Base-by-base conservation (phyloP, 2,888 invertebrate genomes). In the Lasioglossum leucozonium region DNA sequence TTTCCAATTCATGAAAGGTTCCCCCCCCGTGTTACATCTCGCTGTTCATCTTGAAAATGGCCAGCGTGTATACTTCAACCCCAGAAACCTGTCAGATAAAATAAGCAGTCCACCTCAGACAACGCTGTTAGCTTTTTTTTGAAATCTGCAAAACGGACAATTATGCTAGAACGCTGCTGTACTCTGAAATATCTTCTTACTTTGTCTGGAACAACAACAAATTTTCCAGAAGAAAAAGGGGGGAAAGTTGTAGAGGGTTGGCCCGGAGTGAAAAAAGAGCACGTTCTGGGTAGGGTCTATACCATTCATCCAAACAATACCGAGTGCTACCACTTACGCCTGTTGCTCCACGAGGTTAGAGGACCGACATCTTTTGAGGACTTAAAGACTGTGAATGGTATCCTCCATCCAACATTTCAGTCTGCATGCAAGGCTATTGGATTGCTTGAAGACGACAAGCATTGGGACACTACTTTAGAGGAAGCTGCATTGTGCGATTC, bases 111-210 rank as follows among this genome's bases (percentile, higher is more conserved):
- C 40, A 40, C 40, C 10, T 40, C 40, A 40, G 40, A 77, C 6
- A 51, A 62, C 47, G 26, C 6, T 40, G 6, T 18, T 37, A 6
- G 22, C 51, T 4, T 51, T 44, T n/a, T 16, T 51, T 16, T 51
- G 51, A 51, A 18, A 51, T 6, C 72, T 79, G 58, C 74, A 42
- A 10, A 67, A 90, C 51, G 62, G 93, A 94, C 78, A 78, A 67
- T 58, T 94, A 94, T 89, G 94, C 94, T 78, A 92, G 88, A 90
- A 94, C 94, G 37, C 83, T 94, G 77, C 84, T 94, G 8, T 94
- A 86, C 47, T 10, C 6, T 40, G 83, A 86, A 72, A 79, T 88
- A 13, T 79, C 81, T 4, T 11, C 30, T 16, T 84, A 83, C 73
- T 87, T 80, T 69, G 69, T 67, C 1, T 78, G 78, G 74, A 77